Base-by-base conservation (phyloP, 2,113 vertebrate species). In the Emydura subglobosa region DNA sequence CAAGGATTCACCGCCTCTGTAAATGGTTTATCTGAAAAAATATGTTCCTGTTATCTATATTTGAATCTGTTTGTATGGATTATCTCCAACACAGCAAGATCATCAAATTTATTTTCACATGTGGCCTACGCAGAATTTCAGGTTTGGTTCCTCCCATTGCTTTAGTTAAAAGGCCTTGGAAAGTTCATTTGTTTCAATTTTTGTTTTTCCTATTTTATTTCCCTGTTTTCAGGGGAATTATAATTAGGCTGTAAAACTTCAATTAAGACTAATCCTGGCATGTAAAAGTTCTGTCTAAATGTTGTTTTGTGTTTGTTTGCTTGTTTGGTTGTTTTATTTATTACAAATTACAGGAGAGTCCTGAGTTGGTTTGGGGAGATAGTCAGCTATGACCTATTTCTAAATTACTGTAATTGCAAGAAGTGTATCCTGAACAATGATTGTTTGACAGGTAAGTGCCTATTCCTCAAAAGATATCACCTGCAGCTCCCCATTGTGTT, bases 11-110 rank as follows among this genome's bases (percentile, higher is more conserved):
- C 21, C 57, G 1, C 4, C 55, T 22, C 47, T 6, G 47, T 83
- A 86, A 76, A 31, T 78, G 81, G 21, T 27, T 2, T 3, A 34
- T 3, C n/a, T n/a, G 19, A 1, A 2, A 61, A 19, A 76, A 25
- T 13, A 6, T 14, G 57, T 1, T 5, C n/a, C 74, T 1, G 0
- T 22, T 12, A 6, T 55, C 57, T 13, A 10, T 55, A 29, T 4
- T 44, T 49, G 27, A 3, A 2, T 42, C 10, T 16, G 1, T 44
- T 84, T 25, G 42, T 44, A 39, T n/a, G 47, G 6, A 31, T 78
- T 54, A 6, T 10, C 1, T 21, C 0, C 7, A 42, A 19, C 39
- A 5, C 72, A 5, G 27, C 24, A 57, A 49, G 44, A 12, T 61
- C 24, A 0, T 65, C 57, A 1, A 16, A 3, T 17, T 0, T 16